Evolutionary conservation across 2,113 vertebrate species (phyloP), one percentile per base, ranked within the genome.

Genomic region (Saguinus midas): DNA sequence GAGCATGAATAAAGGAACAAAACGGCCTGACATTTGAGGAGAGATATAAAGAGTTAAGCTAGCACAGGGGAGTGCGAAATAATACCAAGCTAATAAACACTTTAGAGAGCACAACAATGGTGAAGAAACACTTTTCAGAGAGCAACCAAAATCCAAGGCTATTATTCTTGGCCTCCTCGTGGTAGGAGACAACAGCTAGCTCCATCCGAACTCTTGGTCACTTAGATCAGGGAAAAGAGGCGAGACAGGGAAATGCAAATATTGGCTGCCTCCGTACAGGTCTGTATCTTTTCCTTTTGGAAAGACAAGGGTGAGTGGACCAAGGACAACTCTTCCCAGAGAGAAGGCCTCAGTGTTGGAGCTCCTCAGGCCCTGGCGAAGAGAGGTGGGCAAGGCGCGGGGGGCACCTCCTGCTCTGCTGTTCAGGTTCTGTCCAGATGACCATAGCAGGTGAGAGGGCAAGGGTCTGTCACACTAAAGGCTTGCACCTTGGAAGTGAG

Each of bases 141-240:
- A 68, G 45, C 52, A 50, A n/a, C 93, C 45, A 50, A 87, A 94
- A 85, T 52, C 83, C 75, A 82, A 92, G 82, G 61, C 72, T 37
- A 57, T 50, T 40, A 20, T 45, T 89, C 70, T 43, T 6, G 5
- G 81, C 73, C 96, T 85, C 91, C 83, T 94, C 12, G 0, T 37
- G 20, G 37, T 4, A 68, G 88, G 55, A 90, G 35, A 83, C 29
- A 58, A 73, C 50, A 91, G 84, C 14, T 75, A 89, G 84, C 14
- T 75, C 35, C 27, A 16, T 45, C 40, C 29, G 61, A 68, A 4
- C 8, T 61, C 35, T 32, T 43, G 45, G 29, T 76, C 88, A 57
- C 88, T 95, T 21, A 87, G 82, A 40, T 70, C 75, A 97, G 58
- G 89, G 48, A 66, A n/a, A 68, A 91, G 68, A 87, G 13, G n/a